Base-by-base conservation (phyloP, 2,888 invertebrate genomes). In the Yponomeuta evonymella region DNA sequence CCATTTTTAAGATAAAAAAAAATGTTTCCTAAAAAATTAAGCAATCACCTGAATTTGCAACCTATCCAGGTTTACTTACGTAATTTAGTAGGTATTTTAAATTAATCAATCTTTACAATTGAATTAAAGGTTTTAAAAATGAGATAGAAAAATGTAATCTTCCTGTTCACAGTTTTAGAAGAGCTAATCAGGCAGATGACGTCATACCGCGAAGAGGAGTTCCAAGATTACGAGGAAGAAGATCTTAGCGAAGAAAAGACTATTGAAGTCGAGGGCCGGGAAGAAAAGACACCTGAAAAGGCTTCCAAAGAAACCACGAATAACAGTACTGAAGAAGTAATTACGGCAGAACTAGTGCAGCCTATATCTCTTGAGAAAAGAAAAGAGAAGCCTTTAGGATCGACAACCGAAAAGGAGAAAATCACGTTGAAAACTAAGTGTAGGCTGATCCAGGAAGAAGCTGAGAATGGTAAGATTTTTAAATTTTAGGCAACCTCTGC, bases 131-230 rank as follows among this genome's bases (percentile, higher is more conserved):
- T 23, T 23, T 23, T 23, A 23, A 36, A 36, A 2, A 36, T 5
- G 2, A 43, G 43, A 43, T 43, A 5, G 8, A 58, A 58, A 15
- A 12, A 15, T 51, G 12, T 23, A 10, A 51, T 51, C 15, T 15
- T 58, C 15, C 15, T 71, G 71, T 58, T 84, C 83, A 30, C 91
- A 89, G 93, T 95, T 48, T 89, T 96, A 81, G 95, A 95, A 88
- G 95, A 96, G 79, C 87, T 96, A 0, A 95, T 96, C 76, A 88
- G 94, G 80, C 95, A 95, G 84, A 93, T 94, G 88, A 94, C 94
- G 29, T 85, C 90, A 30, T 89, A 93, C 73, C 83, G 89, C 76
- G 83, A 85, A 71, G 90, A 94, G 64, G 93, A 94, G 69, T 90
- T 93, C 51, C 79, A 87, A n/a, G 85, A 93, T 62, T 87, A 88